phyloP scores from a whole-genome alignment of 2,797 vertebrate genomes.

The Dermochelys coriacea region DNA sequence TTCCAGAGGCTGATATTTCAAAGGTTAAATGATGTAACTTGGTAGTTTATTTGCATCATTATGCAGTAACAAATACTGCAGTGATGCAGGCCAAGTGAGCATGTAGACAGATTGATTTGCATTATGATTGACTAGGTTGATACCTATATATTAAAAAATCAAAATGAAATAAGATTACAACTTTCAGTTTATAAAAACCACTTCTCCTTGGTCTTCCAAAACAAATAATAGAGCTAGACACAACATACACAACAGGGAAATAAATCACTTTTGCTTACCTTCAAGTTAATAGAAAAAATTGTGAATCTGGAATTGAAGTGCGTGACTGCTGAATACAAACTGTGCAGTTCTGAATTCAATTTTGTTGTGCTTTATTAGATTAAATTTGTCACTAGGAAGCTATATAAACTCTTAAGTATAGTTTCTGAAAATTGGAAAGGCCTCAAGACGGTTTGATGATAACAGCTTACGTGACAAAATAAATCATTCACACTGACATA shows the following conservation, averaged over 20 bases:
- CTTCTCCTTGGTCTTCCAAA: background rate
- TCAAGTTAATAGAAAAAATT: background rate
- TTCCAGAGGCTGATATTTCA: background rate
- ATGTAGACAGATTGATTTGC: background rate
- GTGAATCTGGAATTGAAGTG: background rate
- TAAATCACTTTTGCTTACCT: background rate
- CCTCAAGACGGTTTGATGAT: background rate
- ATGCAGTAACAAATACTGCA: background rate
- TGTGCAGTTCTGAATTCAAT: background rate
- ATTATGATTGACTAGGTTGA: background rate
- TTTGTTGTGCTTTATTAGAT: background rate
- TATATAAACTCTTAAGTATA: background rate
- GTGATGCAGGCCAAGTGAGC: background rate
- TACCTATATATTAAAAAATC: background rate
- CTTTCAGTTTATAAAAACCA: background rate
- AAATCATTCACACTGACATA: background rate
- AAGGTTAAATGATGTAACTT: background rate
- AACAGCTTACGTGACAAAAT: background rate
- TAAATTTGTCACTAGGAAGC: background rate
- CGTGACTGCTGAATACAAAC: rapidly evolving
- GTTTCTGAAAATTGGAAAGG: background rate
- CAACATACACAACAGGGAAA: background rate
- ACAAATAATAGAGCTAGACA: background rate
- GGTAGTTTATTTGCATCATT: background rate
- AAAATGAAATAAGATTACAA: background rate